Evolutionary conservation across 2,797 vertebrate species (phyloP), one percentile per base, ranked within the genome.

Genomic region (Catharus ustulatus): DNA sequence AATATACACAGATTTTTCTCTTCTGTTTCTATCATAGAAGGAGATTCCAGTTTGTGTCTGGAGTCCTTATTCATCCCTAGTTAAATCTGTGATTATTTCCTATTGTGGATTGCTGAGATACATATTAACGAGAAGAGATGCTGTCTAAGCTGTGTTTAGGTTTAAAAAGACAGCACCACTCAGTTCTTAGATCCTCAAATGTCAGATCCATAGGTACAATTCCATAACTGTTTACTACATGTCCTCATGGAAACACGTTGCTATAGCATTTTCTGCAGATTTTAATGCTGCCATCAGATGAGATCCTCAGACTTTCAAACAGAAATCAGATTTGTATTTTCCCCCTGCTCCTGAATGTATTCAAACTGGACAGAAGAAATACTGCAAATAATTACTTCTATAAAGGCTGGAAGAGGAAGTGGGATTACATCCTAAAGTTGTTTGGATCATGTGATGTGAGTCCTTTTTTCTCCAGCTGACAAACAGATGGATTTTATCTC

Each of bases 201-300:
- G 62, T 87, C 95, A 91, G 34, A 91, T 84, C 80, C 69, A 59
- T 89, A 94, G 95, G 94, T 96, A 87, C 89, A 64, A 45, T 87
- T 74, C 90, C 82, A 24, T 89, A 76, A 81, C 59, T 90, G 12
- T 94, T 96, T 63, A 74, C 90, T 83, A 0, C 22, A 5, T 94
- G 92, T 95, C 92, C 91, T 96, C 96, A 93, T 97, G 94, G 95
- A 94, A 95, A 97, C 96, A 95, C 42, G 85, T 97, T 97, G 94
- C 96, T 95, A 96, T 96, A 96, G 96, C 94, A 96, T 90, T 97
- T 96, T 87, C 68, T 96, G 87, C 73, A 69, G 90, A 34, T 34
- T 34, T 34, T 34, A 34, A 34, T 34, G 34, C 34, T 34, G 34
- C 34, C 34, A 36, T 94, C 81, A 78, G 66, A 88, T 64, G 67